phyloP scores from a whole-genome alignment of 1,140 invertebrate genomes.

The Solen grandis region DNA sequence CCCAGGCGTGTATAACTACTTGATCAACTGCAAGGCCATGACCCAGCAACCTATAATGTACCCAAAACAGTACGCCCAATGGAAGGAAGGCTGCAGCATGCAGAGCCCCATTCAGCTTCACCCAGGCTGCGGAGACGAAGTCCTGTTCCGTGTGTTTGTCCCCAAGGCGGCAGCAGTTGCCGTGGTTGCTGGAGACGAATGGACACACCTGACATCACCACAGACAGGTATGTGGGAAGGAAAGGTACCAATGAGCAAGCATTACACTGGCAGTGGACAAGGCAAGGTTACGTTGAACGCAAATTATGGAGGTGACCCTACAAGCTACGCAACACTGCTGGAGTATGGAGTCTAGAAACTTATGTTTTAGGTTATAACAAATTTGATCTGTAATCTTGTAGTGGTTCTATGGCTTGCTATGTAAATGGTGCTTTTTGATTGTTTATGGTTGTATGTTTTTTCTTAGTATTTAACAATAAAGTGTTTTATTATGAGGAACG shows the following conservation, averaged over 20 bases:
- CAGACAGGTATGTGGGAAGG: constrained; percentile 76
- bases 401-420: too few relatives aligned
- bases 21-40: constrained; percentile 75
- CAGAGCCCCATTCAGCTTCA: constrained; percentile 68
- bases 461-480: too few relatives aligned
- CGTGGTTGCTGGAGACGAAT: constrained; percentile 76
- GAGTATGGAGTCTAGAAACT: constrained; percentile 72
- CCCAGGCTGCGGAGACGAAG: constrained; percentile 57
- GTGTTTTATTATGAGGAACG: too few relatives aligned
- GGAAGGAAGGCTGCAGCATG: constrained; percentile 81
- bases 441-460: too few relatives aligned
- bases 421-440: too few relatives aligned
- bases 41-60: constrained; percentile 62
- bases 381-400: too few relatives aligned
- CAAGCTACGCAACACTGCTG: constrained; percentile 78
- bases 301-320: constrained; percentile 76
- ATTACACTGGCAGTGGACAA: constrained; percentile 58
- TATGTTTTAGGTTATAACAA: too few relatives aligned
- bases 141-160: constrained; percentile 73
- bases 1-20: constrained; percentile 80
- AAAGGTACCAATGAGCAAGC: constrained; percentile 62
- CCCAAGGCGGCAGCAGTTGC: constrained; percentile 77
- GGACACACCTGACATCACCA: constrained; percentile 75
- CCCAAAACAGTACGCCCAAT: constrained; percentile 80
- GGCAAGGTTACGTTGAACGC: constrained; percentile 77